A percentile compares a stretch with the other conserved stretches of the same genome.
Conservation (phyloP, 2,888 invertebrate species). For the Malthinus flaveolus region DNA sequence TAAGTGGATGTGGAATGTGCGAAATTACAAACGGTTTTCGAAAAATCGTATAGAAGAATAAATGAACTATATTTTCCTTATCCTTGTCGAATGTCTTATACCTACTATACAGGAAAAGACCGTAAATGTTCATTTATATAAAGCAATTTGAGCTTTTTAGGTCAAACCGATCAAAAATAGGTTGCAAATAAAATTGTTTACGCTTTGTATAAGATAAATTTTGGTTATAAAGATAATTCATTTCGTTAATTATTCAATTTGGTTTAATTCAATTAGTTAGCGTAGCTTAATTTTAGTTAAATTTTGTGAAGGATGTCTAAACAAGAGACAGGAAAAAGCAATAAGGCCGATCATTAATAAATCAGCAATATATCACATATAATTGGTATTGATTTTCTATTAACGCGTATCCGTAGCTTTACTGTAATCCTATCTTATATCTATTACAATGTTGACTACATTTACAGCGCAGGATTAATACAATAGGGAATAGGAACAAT, state of each 20-base stretch:
- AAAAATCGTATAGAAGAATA: too few relatives aligned
- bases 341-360: constrained; percentile 42
- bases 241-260: background rate
- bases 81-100: too few relatives aligned
- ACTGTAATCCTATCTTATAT: constrained; percentile 46
- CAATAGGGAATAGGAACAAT: constrained; percentile 53
- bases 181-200: too few relatives aligned
- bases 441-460: constrained; percentile 53
- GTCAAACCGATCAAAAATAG: too few relatives aligned
- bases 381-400: constrained; percentile 52
- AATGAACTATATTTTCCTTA: too few relatives aligned
- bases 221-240: background rate
- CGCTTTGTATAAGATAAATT: too few relatives aligned
- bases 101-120: too few relatives aligned
- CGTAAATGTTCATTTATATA: too few relatives aligned
- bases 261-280: constrained; percentile 5
- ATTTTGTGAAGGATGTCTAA: constrained; percentile 7
- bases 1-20: too few relatives aligned
- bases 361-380: constrained; percentile 48
- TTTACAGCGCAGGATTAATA: constrained; percentile 47
- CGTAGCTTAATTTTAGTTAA: constrained; percentile 7
- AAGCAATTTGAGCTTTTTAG: too few relatives aligned
- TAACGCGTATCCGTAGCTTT: constrained; percentile 35
- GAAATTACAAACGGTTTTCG: too few relatives aligned
- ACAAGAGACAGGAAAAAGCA: constrained; percentile 11